A percentile compares a stretch with the other conserved stretches of the same genome.
Conservation (phyloP, 2,797 vertebrate genomes). For the Semaprochilodus insignis region DNA sequence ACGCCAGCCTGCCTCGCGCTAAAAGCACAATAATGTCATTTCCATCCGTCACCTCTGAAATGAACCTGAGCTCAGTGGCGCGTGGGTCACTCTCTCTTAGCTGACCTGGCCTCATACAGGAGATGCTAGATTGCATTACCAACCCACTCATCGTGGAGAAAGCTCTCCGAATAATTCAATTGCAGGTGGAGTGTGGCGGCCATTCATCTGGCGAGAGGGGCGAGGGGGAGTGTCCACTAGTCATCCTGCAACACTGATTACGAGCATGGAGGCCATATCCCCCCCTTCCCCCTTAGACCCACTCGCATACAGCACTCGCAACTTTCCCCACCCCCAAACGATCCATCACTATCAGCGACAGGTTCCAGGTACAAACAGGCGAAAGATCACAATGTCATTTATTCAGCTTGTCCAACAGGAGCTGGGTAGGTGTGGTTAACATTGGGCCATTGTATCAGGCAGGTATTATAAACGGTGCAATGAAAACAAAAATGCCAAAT, state of each 20-base stretch:
- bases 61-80: constrained; percentile 44
- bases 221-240: constrained; percentile 40
- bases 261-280: constrained; percentile 35
- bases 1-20: constrained; percentile 32
- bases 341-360: constrained; percentile 29
- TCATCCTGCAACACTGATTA: constrained; percentile 51
- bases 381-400: constrained; percentile 38
- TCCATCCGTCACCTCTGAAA: constrained; percentile 51
- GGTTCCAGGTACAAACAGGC: constrained; percentile 37
- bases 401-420: constrained; percentile 28
- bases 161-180: constrained; percentile 60
- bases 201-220: constrained; percentile 53
- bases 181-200: constrained; percentile 51
- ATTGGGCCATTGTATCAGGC: constrained; percentile 5
- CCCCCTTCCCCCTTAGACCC: background rate
- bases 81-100: constrained; percentile 31
- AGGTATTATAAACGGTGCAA: background rate
- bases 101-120: constrained; percentile 47
- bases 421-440: constrained; percentile 26
- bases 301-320: background rate
- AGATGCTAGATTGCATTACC: constrained; percentile 60
- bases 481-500: background rate
- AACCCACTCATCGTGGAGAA: constrained; percentile 57
- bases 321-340: constrained; percentile 4
- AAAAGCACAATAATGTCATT: constrained; percentile 50